phyloP scores from a whole-genome alignment of 2,113 vertebrate species.

The Mus musculus region DNA sequence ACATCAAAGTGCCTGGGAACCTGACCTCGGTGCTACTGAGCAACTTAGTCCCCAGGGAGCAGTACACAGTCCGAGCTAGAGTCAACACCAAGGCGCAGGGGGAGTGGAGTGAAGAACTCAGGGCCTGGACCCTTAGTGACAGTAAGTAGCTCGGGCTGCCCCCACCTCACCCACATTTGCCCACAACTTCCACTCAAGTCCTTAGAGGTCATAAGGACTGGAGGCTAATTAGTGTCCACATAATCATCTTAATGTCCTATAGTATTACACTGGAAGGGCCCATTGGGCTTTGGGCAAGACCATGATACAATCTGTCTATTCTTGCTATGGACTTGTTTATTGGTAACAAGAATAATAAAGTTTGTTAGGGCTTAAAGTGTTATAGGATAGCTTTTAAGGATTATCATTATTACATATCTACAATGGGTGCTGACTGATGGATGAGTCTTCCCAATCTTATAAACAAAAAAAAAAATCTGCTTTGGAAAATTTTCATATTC shows the following conservation, averaged over 20 bases:
- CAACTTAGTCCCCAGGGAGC: slow-evolving; percentile 88
- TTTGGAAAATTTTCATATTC: slow-evolving; percentile 49
- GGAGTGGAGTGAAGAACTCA: slow-evolving; percentile 89
- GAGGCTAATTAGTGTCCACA: neutral
- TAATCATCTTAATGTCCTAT: neutral
- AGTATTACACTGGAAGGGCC: neutral
- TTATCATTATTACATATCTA: neutral
- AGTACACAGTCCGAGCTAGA: slow-evolving; percentile 89
- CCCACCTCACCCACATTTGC: neutral
- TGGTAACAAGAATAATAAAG: neutral
- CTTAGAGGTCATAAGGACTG: neutral
- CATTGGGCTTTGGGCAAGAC: neutral
- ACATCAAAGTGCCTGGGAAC: slow-evolving; percentile 87
- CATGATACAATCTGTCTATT: neutral
- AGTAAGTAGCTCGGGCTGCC: slow-evolving; percentile 85
- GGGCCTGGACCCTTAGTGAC: slow-evolving; percentile 92
- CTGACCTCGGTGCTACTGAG: slow-evolving; percentile 85
- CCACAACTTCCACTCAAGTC: neutral
- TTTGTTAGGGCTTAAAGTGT: neutral
- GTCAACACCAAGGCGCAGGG: slow-evolving; percentile 88
- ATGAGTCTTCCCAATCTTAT: slow-evolving; percentile 4
- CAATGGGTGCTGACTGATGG: neutral
- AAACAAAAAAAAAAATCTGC: slow-evolving; percentile 40
- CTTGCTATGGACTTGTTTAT: neutral
- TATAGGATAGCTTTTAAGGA: neutral